phyloP scores from a whole-genome alignment of 2,888 invertebrate genomes.

The Dynastes hyllus region DNA sequence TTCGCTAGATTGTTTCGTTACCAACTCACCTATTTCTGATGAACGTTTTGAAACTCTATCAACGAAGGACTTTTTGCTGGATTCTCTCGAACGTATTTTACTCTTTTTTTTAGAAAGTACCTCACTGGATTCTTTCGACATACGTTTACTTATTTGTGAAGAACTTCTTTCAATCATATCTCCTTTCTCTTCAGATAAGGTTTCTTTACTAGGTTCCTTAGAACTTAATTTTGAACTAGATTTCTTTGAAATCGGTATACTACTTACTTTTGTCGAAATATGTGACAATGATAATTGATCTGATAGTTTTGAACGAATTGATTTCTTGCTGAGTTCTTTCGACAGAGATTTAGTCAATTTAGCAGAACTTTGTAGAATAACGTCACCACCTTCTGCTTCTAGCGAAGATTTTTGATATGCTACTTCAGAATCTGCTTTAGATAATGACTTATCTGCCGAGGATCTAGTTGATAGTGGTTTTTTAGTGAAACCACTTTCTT shows the following conservation, averaged over 20 bases:
- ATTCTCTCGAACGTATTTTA: not conserved
- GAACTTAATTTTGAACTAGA: not conserved
- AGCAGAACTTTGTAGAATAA: not conserved
- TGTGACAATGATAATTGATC: not conserved
- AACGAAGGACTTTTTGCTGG: not conserved
- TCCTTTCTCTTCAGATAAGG: not conserved
- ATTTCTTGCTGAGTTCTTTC: constrained; percentile 11
- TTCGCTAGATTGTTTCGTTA: no score
- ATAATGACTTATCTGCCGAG: no score
- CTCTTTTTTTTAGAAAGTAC: not conserved
- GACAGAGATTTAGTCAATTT: not conserved
- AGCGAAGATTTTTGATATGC: not conserved
- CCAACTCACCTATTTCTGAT: no score
- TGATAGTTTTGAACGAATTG: not conserved
- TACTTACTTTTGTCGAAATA: not conserved
- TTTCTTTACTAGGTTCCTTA: not conserved
- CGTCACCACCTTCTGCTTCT: constrained; percentile 3
- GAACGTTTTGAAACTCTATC: no score
- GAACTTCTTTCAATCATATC: not conserved
- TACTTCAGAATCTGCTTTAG: no score
- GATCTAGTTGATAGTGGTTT: not conserved
- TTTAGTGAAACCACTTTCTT: not conserved
- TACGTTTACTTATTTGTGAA: not conserved
- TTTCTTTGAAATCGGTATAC: not conserved
- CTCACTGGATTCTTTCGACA: no score